Evolutionary conservation across 2,888 invertebrate genomes (phyloP), one percentile per base, ranked within the genome.

Genomic region (Heliconius cydno): DNA sequence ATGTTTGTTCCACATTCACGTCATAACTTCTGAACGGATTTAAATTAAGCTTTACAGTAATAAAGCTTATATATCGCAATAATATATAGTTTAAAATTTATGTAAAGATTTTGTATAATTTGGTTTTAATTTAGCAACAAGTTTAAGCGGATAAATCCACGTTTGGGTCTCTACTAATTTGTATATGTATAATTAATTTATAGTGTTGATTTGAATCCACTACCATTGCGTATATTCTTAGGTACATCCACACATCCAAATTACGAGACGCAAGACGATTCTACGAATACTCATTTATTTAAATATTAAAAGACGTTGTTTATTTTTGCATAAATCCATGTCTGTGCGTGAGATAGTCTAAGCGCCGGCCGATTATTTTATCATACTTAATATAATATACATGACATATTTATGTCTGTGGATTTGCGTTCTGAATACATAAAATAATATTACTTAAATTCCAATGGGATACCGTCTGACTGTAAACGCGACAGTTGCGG

Each of bases 331-430:
- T 70, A 70, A 25, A 70, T 70, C 41, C 46, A 70, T 3, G 70
- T 70, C 70, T 70, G 41, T 41, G 25, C 72, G 72, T 60, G 72
- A 73, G 72, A 30, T 57, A 73, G 57, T 57, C 57, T 73, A 73
- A 57, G 57, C 28, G 57, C 2, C 57, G 57, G 60, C 30, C n/a
- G 57, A 34, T 57, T n/a, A 73, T 34, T 57, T 73, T 73, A 34
- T 9, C 73, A 60, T 73, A 30, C 10, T 19, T 71, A 28, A 52
- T 46, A 41, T 38, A 70, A 25, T 60, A 60, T 60, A 10, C 34
- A 22, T 30, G 66, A 60, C 60, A 60, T 60, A n/a, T 60, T 60
- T 60, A 60, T 60, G 60, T 60, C 3, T 60, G n/a, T 60, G 60
- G 12, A n/a, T 60, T 60, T n/a, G 12, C n/a, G 60, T 60, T 60